Evolutionary conservation across 2,113 vertebrate species (phyloP).

Genomic region (Vanacampus margaritifer): DNA sequence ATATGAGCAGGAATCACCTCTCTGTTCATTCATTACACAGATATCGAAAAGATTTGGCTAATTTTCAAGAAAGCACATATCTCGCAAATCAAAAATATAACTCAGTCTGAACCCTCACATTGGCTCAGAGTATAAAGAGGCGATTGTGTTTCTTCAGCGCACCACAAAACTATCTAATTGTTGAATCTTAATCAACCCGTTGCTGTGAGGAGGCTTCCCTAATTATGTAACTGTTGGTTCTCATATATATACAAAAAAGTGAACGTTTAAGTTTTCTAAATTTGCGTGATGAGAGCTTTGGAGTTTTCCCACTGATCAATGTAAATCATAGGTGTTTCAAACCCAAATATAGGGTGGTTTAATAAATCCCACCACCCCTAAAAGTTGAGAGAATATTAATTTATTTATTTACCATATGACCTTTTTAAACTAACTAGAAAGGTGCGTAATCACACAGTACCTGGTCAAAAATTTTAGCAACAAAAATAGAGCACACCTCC

Average conservation of each 20-base stretch:
- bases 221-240: constrained; percentile 72
- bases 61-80: constrained; percentile 27
- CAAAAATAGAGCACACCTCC: too few species aligned
- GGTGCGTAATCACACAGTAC: too few species aligned
- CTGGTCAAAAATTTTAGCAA: too few species aligned
- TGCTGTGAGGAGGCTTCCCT: constrained; percentile 54
- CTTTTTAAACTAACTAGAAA: too few species aligned
- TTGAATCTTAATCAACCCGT: constrained; percentile 71
- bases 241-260: constrained; percentile 60
- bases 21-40: constrained; percentile 30
- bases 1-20: constrained; percentile 9
- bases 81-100: constrained; percentile 36
- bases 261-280: not conserved
- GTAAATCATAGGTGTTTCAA: too few species aligned
- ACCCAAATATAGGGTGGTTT: too few species aligned
- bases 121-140: constrained; percentile 65
- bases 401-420: too few species aligned
- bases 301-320: not conserved
- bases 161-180: constrained; percentile 73
- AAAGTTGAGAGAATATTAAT: too few species aligned
- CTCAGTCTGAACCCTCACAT: constrained; percentile 38
- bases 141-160: constrained; percentile 75
- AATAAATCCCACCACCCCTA: too few species aligned
- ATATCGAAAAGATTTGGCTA: constrained; percentile 32
- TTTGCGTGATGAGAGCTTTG: not conserved